A percentile compares a stretch with the other conserved stretches of the same genome.
phyloP scores from a whole-genome alignment of 35 echinoderm and acorn worm species.

The Stichopus chloronotus region DNA sequence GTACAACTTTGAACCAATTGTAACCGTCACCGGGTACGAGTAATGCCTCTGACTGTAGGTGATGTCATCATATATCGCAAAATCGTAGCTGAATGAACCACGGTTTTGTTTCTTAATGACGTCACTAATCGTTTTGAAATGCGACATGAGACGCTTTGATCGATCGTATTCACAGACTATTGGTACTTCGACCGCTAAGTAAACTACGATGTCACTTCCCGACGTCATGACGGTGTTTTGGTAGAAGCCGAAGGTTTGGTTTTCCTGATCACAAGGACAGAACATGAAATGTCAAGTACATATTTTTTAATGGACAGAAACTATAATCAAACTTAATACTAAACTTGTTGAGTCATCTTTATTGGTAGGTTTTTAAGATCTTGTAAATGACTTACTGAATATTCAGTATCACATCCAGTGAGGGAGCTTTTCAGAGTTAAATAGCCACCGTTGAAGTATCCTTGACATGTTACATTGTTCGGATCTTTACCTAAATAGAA shows the following conservation, averaged over 20 bases:
- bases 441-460: too few relatives aligned
- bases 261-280: not conserved
- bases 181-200: not conserved
- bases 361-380: too few relatives aligned
- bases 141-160: not conserved
- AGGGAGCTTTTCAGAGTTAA: not conserved
- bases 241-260: not conserved
- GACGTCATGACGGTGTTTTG: not conserved
- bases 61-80: not conserved
- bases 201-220: not conserved
- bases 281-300: too few relatives aligned
- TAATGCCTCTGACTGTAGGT: not conserved
- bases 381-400: not conserved
- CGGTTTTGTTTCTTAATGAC: not conserved
- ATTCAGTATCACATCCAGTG: not conserved
- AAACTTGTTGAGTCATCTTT: too few relatives aligned
- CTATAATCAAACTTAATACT: too few relatives aligned
- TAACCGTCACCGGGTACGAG: not conserved
- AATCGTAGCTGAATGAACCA: not conserved
- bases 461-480: too few relatives aligned
- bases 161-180: not conserved
- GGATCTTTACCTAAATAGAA: too few relatives aligned
- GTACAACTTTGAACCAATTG: not conserved
- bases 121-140: not conserved
- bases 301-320: too few relatives aligned